Evolutionary conservation across 2,797 vertebrate species (phyloP).

Genomic region (Myripristis jacobus): DNA sequence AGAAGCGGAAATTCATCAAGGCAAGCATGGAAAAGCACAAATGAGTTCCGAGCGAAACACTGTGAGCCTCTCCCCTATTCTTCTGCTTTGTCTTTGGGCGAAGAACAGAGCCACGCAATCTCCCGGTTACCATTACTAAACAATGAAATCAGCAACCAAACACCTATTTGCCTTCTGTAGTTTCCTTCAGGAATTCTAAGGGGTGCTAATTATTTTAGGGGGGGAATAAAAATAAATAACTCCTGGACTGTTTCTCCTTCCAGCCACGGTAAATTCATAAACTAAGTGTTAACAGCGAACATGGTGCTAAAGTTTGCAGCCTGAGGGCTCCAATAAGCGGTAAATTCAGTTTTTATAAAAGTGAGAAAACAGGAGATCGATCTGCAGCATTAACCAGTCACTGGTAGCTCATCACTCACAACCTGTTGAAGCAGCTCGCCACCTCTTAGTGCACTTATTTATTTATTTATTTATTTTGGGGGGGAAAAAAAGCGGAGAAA

Average conservation of each 20-base stretch:
- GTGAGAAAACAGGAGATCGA: slow-evolving; percentile 64
- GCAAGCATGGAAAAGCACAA: slow-evolving; percentile 86
- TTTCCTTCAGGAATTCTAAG: slow-evolving; percentile 75
- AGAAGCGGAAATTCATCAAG: slow-evolving; percentile 86
- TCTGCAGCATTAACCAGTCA: slow-evolving; percentile 73
- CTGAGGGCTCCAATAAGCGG: slow-evolving; percentile 71
- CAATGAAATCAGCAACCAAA: slow-evolving; percentile 77
- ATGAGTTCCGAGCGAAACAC: slow-evolving; percentile 79
- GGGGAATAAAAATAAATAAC: slow-evolving; percentile 74
- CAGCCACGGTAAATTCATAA: slow-evolving; percentile 75
- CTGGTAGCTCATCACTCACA: slow-evolving; percentile 73
- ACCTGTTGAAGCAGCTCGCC: slow-evolving; percentile 63
- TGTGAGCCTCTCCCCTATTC: slow-evolving; percentile 64
- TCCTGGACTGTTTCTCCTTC: slow-evolving; percentile 62
- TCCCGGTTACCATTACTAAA: slow-evolving; percentile 67
- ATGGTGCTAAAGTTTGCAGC: slow-evolving; percentile 67
- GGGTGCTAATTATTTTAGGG: slow-evolving; percentile 76
- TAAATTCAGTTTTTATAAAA: slow-evolving; percentile 81
- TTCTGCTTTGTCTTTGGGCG: slow-evolving; percentile 60
- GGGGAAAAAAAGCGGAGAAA: slow-evolving; percentile 60
- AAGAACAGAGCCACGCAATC: slow-evolving; percentile 71
- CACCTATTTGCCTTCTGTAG: slow-evolving; percentile 61
- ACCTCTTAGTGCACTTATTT: slow-evolving; percentile 42
- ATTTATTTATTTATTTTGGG: slow-evolving; percentile 24
- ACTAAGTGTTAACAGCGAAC: slow-evolving; percentile 73